phyloP scores from a whole-genome alignment of 2,888 invertebrate genomes.

The Polia nebulosa region DNA sequence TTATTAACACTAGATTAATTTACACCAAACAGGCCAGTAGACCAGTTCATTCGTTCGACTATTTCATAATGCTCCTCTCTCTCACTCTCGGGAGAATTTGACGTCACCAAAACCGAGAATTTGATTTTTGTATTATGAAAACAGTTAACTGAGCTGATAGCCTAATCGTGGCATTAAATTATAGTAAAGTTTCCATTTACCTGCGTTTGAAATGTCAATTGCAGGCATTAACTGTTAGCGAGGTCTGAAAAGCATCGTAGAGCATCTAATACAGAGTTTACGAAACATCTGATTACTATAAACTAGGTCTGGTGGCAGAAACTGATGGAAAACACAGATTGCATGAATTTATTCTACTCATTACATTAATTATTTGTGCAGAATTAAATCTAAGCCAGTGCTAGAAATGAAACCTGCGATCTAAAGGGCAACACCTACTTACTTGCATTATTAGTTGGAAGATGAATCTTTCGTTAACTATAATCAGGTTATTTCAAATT shows the following conservation, averaged over 20 bases:
- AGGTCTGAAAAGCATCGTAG: conserved; percentile 28
- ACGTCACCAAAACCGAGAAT: no score
- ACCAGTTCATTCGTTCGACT: neutral
- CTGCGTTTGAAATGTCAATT: conserved; percentile 64
- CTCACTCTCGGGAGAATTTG: neutral
- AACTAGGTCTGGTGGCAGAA: conserved; percentile 29
- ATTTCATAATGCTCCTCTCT: neutral
- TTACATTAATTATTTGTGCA: conserved; percentile 7
- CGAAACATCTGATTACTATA: conserved; percentile 46
- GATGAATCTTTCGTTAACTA: neutral
- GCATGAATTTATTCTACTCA: neutral
- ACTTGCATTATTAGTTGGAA: neutral
- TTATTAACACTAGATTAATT: conserved; percentile 19
- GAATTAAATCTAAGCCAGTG: neutral
- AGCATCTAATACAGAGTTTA: conserved; percentile 36
- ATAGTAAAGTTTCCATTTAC: conserved; percentile 60
- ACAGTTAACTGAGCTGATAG: conserved; percentile 36
- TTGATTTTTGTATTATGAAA: neutral
- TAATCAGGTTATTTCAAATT: neutral
- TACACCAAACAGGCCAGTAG: conserved; percentile 1
- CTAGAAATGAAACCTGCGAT: neutral
- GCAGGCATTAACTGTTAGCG: conserved; percentile 38
- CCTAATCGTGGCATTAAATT: conserved; percentile 65
- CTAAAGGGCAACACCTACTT: neutral
- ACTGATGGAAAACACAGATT: conserved; percentile 11